A percentile compares a stretch with the other conserved stretches of the same genome.
These are phyloP conservation scores for Epinotia nisella DNA, from an alignment of 2,888 invertebrate species.

Conservation along the genomic window DNA sequence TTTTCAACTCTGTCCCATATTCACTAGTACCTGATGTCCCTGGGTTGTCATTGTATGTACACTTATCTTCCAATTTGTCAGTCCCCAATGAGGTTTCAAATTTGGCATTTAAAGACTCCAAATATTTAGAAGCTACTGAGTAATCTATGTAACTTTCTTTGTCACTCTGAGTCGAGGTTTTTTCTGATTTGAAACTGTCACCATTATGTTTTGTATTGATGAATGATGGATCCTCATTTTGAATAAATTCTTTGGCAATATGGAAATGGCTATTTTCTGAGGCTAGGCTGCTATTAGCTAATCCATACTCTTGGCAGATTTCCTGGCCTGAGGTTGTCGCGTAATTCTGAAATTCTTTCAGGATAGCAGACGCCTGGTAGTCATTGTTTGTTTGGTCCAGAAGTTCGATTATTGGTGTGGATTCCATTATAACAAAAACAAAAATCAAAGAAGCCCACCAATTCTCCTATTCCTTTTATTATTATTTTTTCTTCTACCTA, in stretches of 20 bases:
- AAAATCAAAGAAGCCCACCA: background rate
- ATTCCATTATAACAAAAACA: background rate
- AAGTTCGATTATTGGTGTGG: background rate
- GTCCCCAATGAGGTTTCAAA: background rate
- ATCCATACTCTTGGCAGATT: background rate
- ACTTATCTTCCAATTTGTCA: background rate
- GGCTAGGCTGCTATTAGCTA: background rate
- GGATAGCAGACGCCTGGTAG: background rate
- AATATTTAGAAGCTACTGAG: background rate
- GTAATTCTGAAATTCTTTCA: background rate
- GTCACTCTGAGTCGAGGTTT: background rate
- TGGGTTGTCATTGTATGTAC: slow-evolving; percentile 1
- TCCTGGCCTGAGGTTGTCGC: slow-evolving; percentile 1
- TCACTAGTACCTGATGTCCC: background rate
- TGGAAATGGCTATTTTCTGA: background rate
- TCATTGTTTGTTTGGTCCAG: background rate
- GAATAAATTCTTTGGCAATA: background rate
- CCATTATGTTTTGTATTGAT: background rate
- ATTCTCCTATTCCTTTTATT: background rate
- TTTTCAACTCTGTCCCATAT: slow-evolving; percentile 25
- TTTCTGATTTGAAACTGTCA: background rate
- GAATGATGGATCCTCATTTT: background rate
- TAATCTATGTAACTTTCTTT: background rate
- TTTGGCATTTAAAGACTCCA: background rate
- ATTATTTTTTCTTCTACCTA: background rate